A percentile compares a stretch with the other conserved stretches of the same genome.
phyloP scores from a whole-genome alignment of 2,888 invertebrate genomes.

The Steromphala cineraria region DNA sequence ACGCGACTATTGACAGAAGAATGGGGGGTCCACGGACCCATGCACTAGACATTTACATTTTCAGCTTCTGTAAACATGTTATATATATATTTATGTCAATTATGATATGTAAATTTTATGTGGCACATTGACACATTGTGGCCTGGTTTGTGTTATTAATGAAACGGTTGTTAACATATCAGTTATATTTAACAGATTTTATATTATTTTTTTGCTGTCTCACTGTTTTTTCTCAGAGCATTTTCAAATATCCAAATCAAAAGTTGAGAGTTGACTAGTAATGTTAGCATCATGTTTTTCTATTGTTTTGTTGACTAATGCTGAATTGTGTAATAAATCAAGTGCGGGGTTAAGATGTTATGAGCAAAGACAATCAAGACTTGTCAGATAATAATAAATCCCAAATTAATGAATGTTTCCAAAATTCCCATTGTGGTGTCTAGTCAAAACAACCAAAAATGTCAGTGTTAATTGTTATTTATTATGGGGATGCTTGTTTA shows the following conservation, averaged over 20 bases:
- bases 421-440: not conserved
- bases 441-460: not conserved
- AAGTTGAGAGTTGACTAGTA: too few species aligned
- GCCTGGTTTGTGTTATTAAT: not conserved
- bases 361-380: too few species aligned
- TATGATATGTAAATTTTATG: not conserved
- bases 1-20: not conserved
- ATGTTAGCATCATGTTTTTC: too few species aligned
- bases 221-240: not conserved
- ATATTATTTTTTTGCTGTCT: conserved; percentile 11
- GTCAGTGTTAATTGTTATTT: not conserved
- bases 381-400: too few species aligned
- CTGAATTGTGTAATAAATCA: too few species aligned
- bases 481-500: not conserved
- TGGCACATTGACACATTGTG: not conserved
- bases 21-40: conserved; percentile 1
- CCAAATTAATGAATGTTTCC: not conserved
- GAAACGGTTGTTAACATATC: not conserved
- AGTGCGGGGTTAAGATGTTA: too few species aligned
- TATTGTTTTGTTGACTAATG: too few species aligned
- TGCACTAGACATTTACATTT: conserved; percentile 7
- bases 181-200: conserved; percentile 10
- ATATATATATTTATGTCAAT: conserved; percentile 12
- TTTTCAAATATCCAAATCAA: too few species aligned
- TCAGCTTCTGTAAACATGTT: conserved; percentile 10